Percentiles rank a stretch among this genome's conserved stretches.
Evolutionary conservation across 1,140 invertebrate genomes (phyloP).

Genomic region (Halictus rubicundus): DNA sequence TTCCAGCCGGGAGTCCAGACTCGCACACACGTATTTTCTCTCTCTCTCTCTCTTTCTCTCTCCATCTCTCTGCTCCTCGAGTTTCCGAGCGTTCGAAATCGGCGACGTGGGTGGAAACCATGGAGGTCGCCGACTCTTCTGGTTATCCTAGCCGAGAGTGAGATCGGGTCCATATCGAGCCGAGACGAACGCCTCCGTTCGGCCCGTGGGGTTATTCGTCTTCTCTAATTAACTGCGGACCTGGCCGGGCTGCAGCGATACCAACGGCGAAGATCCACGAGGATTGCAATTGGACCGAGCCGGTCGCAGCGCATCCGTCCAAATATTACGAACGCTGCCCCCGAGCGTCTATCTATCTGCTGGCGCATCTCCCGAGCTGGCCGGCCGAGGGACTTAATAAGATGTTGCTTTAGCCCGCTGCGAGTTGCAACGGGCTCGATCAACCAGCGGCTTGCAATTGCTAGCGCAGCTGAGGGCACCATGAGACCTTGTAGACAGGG

Average conservation of each 20-base stretch:
- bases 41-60: not conserved
- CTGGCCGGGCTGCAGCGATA: constrained; percentile 25
- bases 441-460: too few relatives aligned
- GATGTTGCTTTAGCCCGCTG: not conserved
- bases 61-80: not conserved
- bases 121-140: not conserved
- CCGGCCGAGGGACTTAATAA: not conserved
- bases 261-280: constrained; percentile 47
- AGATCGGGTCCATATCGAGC: constrained; percentile 59
- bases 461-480: too few relatives aligned
- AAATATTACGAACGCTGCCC: constrained; percentile 34
- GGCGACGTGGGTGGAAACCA: not conserved
- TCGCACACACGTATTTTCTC: not conserved
- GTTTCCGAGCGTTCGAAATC: not conserved
- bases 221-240: constrained; percentile 68
- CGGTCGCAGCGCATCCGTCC: constrained; percentile 47
- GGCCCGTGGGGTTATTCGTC: constrained; percentile 57
- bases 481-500: too few relatives aligned
- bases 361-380: not conserved
- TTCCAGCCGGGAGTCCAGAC: not conserved
- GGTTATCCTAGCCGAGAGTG: not conserved
- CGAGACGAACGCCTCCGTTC: constrained; percentile 39
- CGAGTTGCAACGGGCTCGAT: too few relatives aligned
- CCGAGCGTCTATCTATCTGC: not conserved
- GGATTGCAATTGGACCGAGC: constrained; percentile 64